Evolutionary conservation across 2,888 invertebrate species (phyloP), one percentile per base, ranked within the genome.

Genomic region (Ochropleura leucogaster): DNA sequence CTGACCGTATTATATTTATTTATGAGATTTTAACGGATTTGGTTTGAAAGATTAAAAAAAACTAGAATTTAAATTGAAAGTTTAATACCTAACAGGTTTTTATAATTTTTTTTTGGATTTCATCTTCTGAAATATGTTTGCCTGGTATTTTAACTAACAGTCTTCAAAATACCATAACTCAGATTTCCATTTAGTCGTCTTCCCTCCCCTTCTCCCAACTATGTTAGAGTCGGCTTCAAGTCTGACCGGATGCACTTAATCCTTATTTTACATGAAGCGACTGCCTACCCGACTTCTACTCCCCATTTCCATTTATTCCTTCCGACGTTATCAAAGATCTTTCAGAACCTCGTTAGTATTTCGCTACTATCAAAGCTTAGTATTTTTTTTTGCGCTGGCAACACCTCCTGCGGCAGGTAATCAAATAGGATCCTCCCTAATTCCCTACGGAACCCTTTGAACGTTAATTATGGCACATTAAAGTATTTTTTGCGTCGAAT

Each of bases 341-440:
- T 73, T 84, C 73, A 68, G 70, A 68, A 75, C 81, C 85, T 86
- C 84, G 80, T 86, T 85, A 86, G 87, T 77, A 74, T 57, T 59
- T 62, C 65, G 76, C 70, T 72, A 78, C 78, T 77, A 85, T 84
- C 77, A 80, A 64, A 59, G 55, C 12, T 18, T 49, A 57, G 14
- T 40, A n/a, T 18, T 75, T 83, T 85, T 77, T 77, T 78, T 74
- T 77, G 42, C 3, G 4, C 47, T 65, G 67, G 74, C 62, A 87
- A 74, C 84, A 76, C 75, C 79, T 69, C 74, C 85, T 16, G 81
- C 79, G 80, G 84, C 87, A 74, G 79, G 75, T 79, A 75, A 80
- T 84, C 82, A 86, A 84, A 74, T 53, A 86, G 78, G 63, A 79
- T 57, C 74, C 75, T 74, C 77, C 74, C 83, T 83, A 77, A 85